phyloP scores from a whole-genome alignment of 2,797 vertebrate genomes.

The Lates japonicus region DNA sequence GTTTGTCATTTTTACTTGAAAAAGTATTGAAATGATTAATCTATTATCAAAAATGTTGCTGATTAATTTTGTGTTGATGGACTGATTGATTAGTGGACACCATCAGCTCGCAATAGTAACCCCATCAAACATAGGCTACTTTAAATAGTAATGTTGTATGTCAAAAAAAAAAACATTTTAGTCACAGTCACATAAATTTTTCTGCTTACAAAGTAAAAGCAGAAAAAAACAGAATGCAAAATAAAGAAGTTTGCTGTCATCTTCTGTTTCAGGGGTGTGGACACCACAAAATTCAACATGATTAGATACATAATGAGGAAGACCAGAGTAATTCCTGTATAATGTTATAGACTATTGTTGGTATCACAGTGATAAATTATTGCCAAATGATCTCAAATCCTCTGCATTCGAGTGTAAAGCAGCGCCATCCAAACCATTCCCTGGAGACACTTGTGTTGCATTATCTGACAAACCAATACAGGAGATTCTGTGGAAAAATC shows the following conservation, averaged over 20 bases:
- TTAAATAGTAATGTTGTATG: not conserved
- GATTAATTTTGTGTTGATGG: not conserved
- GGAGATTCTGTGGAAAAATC: conserved; percentile 83
- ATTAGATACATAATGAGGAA: conserved; percentile 61
- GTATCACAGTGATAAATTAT: conserved; percentile 68
- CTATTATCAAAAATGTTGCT: not conserved
- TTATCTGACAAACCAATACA: conserved; percentile 85
- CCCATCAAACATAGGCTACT: not conserved
- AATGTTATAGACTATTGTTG: conserved; percentile 64
- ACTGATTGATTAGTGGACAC: not conserved
- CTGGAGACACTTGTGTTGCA: conserved; percentile 80
- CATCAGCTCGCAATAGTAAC: conserved; percentile 10
- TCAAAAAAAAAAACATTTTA: not conserved
- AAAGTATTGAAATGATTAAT: not conserved
- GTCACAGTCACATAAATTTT: not conserved
- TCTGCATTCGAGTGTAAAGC: conserved; percentile 74
- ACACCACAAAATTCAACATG: conserved; percentile 22
- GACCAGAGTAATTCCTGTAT: conserved; percentile 62
- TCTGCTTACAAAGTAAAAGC: conserved; percentile 18
- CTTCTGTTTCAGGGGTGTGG: conserved; percentile 22
- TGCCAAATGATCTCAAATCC: conserved; percentile 77
- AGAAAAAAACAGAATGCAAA: conserved; percentile 17
- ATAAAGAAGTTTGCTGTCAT: conserved; percentile 4
- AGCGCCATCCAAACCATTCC: conserved; percentile 75
- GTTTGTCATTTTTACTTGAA: not conserved